These are phyloP conservation scores for Hylaea fasciaria DNA, from an alignment of 2,888 invertebrate species.

Conservation along the genomic window DNA sequence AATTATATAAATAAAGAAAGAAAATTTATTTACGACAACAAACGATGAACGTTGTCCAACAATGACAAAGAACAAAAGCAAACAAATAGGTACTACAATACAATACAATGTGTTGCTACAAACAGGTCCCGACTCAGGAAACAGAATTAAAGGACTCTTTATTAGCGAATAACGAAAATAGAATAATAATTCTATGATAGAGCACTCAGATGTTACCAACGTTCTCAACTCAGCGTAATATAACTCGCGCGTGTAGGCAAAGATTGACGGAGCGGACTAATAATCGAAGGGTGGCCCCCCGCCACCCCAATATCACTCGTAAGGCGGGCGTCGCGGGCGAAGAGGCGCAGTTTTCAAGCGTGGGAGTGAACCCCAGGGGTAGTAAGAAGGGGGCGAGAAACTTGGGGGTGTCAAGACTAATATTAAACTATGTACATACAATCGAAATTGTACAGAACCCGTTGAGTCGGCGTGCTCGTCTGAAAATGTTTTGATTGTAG, in stretches of 20 bases:
- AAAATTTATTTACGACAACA: no score
- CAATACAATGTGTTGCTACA: no score
- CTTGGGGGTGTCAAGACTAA: conserved; percentile 54
- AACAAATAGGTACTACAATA: no score
- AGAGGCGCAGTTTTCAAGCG: conserved; percentile 46
- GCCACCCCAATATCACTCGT: conserved; percentile 53
- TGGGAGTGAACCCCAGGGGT: conserved; percentile 46
- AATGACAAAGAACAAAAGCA: no score
- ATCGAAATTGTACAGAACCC: conserved; percentile 13
- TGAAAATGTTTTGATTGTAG: conserved; percentile 16
- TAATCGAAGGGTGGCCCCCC: conserved; percentile 52
- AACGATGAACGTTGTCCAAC: no score
- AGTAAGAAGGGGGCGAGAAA: conserved; percentile 50
- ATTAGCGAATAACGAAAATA: no score
- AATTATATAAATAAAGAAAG: no score
- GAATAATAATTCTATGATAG: background rate
- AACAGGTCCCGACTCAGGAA: no score
- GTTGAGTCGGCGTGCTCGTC: conserved; percentile 2
- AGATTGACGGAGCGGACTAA: conserved; percentile 57
- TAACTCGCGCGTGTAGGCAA: conserved; percentile 38
- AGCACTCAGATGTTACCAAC: conserved; percentile 17
- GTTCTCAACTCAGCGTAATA: conserved; percentile 32
- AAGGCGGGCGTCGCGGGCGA: conserved; percentile 57
- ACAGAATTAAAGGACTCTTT: no score
- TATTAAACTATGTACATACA: conserved; percentile 47